Base-by-base conservation (phyloP, 2,888 invertebrate species). In the Caenorhabditis doughertyi region DNA sequence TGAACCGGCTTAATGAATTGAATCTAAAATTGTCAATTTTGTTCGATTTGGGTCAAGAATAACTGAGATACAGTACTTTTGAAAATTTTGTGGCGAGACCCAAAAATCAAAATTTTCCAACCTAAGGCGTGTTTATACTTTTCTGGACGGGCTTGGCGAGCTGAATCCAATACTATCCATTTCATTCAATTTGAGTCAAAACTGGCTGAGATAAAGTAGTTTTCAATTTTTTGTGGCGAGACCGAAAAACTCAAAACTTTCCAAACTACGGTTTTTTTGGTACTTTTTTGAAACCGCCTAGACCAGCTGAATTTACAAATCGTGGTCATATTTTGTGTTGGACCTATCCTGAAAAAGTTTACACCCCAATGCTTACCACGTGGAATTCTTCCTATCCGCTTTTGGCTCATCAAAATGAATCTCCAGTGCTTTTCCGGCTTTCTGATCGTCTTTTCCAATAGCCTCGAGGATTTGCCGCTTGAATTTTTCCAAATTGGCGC, bases 401-500 rank as follows among this genome's bases (percentile, higher is more conserved):
- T 47, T 42, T 2, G 82, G 82, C 44, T 77, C 77, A 49, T 76
- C 72, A 18, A 82, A 82, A 35, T 55, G 71, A 18, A 76, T 55
- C 0, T 81, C 74, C 42, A 81, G 23, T 16, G 65, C 67, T 29
- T 81, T 68, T 9, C 55, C 60, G n/a, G 44, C 64, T 51, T 65
- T 55, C 27, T 68, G 51, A 65, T 65, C 73, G 3, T 44, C 23
- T 18, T 81, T 71, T 13, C 32, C 65, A 8, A 79, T 64, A 3
- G 82, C 79, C 23, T 82, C 79, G 4, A 70, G 29, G 18, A 82
- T 55, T 70, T 82, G 82, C 23, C 77, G 21, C 23, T 55, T 42
- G 42, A 87, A 81, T 42, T 81, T 82, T 2, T 79, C 84, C 11
- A 35, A 47, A 58, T 84, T 85, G 7, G 84, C 81, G 16, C 86